A percentile compares a stretch with the other conserved stretches of the same genome.
These are phyloP conservation scores for Tyrophagus putrescentiae DNA, from an alignment of 1,140 invertebrate species.

Conservation along the genomic window DNA sequence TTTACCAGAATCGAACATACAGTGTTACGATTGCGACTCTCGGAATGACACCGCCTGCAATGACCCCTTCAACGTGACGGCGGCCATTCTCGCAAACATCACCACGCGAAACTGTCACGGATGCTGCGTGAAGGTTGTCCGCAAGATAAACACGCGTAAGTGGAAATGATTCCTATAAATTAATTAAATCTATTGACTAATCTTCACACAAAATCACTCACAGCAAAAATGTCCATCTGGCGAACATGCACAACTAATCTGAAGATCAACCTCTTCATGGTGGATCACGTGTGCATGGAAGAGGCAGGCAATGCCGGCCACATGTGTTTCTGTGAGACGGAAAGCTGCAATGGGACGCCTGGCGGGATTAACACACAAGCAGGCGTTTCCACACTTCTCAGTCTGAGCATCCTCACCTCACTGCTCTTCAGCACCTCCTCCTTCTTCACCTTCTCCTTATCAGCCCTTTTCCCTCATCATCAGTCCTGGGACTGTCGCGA, in stretches of 20 bases:
- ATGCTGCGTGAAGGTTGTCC: slow-evolving; percentile 86
- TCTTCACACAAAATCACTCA: not conserved
- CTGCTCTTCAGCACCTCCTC: no score
- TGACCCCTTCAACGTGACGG: slow-evolving; percentile 82
- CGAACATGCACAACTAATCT: slow-evolving; percentile 78
- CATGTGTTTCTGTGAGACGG: slow-evolving; percentile 95
- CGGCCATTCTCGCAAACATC: slow-evolving; percentile 59
- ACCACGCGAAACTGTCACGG: slow-evolving; percentile 70
- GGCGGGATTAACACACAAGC: no score
- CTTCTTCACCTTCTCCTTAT: not conserved
- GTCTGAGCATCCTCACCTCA: no score
- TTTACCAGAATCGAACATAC: slow-evolving; percentile 23
- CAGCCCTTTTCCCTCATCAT: not conserved
- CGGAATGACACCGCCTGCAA: slow-evolving; percentile 71
- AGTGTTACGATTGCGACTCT: slow-evolving; percentile 79
- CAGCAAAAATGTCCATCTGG: slow-evolving; percentile 29
- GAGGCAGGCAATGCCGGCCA: slow-evolving; percentile 88
- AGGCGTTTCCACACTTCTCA: slow-evolving; percentile 15
- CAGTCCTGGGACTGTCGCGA: not conserved
- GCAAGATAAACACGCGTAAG: slow-evolving; percentile 72
- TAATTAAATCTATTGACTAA: not conserved
- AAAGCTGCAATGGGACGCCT: slow-evolving; percentile 67
- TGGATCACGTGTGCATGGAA: slow-evolving; percentile 94
- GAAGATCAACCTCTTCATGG: slow-evolving; percentile 91
- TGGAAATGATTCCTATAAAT: slow-evolving; percentile 5